phyloP scores from a whole-genome alignment of 2,113 vertebrate genomes.

The Brachyhypopomus occidentalis region DNA sequence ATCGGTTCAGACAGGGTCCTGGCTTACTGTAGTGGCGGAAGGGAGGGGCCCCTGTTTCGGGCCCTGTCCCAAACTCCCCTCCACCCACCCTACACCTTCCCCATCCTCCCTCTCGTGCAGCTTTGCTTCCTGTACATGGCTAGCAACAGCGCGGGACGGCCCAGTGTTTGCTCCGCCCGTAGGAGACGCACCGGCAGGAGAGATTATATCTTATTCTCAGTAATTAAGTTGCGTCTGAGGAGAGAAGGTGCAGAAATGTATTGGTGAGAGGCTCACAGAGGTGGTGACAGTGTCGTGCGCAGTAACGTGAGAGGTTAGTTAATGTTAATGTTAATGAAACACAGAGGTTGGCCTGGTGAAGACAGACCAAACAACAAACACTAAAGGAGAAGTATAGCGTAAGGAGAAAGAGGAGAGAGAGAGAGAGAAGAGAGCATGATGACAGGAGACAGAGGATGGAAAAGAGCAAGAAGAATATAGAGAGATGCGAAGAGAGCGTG shows the following conservation, averaged over 20 bases:
- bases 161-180: slow-evolving; percentile 56
- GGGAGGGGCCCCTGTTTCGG: slow-evolving; percentile 21
- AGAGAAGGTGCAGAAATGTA: slow-evolving; percentile 79
- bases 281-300: slow-evolving; percentile 80
- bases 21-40: slow-evolving; percentile 82
- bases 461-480: neutral
- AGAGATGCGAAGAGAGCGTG: neutral
- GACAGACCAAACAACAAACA: slow-evolving; percentile 20
- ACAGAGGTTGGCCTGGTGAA: slow-evolving; percentile 66
- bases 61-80: neutral
- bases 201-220: slow-evolving; percentile 82
- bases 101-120: slow-evolving; percentile 69
- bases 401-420: slow-evolving; percentile 56
- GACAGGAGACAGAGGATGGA: neutral
- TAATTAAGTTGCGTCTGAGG: slow-evolving; percentile 83
- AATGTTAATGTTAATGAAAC: slow-evolving; percentile 87
- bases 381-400: slow-evolving; percentile 14
- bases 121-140: slow-evolving; percentile 49
- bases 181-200: slow-evolving; percentile 69
- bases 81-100: slow-evolving; percentile 69
- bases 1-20: slow-evolving; percentile 86
- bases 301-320: slow-evolving; percentile 85
- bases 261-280: slow-evolving; percentile 69
- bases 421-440: neutral
- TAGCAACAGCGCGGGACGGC: slow-evolving; percentile 62